Base-by-base conservation (phyloP, 1,140 invertebrate species). In the Thaumetopoea pityocampa region DNA sequence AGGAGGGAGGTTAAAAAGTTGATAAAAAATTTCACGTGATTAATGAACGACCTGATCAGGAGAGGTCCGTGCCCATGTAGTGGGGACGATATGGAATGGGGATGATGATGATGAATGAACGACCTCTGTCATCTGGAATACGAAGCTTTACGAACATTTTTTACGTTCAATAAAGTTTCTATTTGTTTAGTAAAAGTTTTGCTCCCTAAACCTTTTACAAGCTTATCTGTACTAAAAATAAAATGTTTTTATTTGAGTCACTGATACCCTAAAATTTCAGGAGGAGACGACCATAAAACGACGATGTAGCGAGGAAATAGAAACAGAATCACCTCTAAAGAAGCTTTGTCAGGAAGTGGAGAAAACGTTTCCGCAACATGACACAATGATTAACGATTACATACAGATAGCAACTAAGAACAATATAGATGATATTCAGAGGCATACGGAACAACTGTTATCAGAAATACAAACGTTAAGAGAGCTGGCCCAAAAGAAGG, bases 401-500 rank as follows among this genome's bases (percentile, higher is more conserved):
- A 88, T 90, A 34, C 86, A 89, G 34, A 84, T 74, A 5, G 78
- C 87, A 1, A 85, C 88, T 0, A 86, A 85, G 40, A 85, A 85
- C 46, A 88, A 73, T 47, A 45, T 88, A 2, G 88, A 89, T 10
- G 88, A 90, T 56, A 86, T 90, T 29, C 86, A 89, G 35, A 73
- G 77, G 33, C 85, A 88, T 34, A 86, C 87, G 0, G 88, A 89
- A 47, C 88, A 88, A 47, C 62, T 90, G 5, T 68, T 88, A 4
- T 65, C 80, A 10, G 90, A 92, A 63, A 90, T 92, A 45, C 81
- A 90, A 62, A 89, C 89, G 1, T 71, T 94, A 27, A 86, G 89
- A 27, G 90, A 92, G 48, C 60, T 93, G 6, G 88, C 91, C 1
- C 88, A 89, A 52, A 89, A 90, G 57, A 94, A 94, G 69, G 93